A percentile compares a stretch with the other conserved stretches of the same genome.
Conservation (phyloP, 2,113 vertebrate genomes). For the Hystrix brachyura region DNA sequence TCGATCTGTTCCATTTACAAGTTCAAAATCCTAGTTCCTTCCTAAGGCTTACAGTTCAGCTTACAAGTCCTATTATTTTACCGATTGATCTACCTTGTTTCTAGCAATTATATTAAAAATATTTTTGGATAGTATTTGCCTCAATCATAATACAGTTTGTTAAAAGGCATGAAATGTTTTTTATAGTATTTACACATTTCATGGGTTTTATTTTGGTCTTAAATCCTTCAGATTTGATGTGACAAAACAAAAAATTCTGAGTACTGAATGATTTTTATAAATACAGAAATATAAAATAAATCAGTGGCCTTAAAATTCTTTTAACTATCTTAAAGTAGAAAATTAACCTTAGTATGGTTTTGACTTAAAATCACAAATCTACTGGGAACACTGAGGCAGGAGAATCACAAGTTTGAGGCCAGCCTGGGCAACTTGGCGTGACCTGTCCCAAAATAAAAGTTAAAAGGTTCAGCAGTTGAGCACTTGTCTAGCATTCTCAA, state of each 20-base stretch:
- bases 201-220: constrained; percentile 3
- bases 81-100: not conserved
- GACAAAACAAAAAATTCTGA: not conserved
- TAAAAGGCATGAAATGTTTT: constrained; percentile 15
- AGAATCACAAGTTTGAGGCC: not conserved
- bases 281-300: not conserved
- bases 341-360: constrained; percentile 19
- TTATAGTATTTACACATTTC: not conserved
- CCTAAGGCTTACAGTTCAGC: not conserved
- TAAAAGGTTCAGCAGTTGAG: too few species aligned
- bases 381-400: not conserved
- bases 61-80: constrained; percentile 38
- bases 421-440: not conserved
- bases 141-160: not conserved
- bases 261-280: not conserved
- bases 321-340: not conserved
- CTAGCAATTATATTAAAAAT: not conserved
- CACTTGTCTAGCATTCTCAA: not conserved
- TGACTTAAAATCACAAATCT: not conserved
- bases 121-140: not conserved
- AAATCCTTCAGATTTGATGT: not conserved
- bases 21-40: not conserved
- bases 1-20: not conserved
- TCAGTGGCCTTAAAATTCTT: not conserved
- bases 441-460: not conserved